Base-by-base conservation (phyloP, 2,888 invertebrate genomes). In the Cryptus armator region DNA sequence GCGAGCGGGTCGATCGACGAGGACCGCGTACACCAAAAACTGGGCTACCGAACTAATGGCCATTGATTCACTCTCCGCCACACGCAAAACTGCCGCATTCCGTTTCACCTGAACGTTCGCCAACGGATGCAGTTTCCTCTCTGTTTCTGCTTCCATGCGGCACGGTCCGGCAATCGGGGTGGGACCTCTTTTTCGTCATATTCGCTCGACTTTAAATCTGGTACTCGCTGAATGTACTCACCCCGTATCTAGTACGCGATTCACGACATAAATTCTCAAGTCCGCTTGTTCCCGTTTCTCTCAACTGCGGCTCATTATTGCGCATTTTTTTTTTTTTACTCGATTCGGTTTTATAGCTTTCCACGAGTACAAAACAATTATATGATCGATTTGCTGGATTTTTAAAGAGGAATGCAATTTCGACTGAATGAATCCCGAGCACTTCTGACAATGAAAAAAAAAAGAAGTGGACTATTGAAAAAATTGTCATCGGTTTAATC, bases 11-110 rank as follows among this genome's bases (percentile, higher is more conserved):
- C 29, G 66, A 81, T 70, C 37, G 32, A 56, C 32, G 51, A 70
- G 66, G 62, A 19, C 19, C 6, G 10, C 37, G 71, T 77, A 83
- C 83, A 87, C 88, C 89, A 91, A 92, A 91, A 92, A 91, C 89
- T 89, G 86, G 88, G 86, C 89, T 88, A 89, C 67, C 90, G 85
- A 90, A 90, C 78, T 91, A 91, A 90, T 90, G 88, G 90, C 81
- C 90, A 89, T 90, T 88, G 89, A 90, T 90, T 90, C 87, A 86
- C 82, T 85, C 84, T 87, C 37, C 44, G n/a, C 46, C 74, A 43
- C 80, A 53, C 46, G 48, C 76, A 19, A 81, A 81, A 81, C 75
- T 70, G 59, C 43, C 32, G 48, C 43, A 53, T 29, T 78, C 32
- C 43, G 43, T n/a, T 68, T 24, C 29, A 56, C 29, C 64, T 62